Evolutionary conservation across 2,888 invertebrate species (phyloP), one percentile per base, ranked within the genome.

Genomic region (Spilosoma lubricipeda): DNA sequence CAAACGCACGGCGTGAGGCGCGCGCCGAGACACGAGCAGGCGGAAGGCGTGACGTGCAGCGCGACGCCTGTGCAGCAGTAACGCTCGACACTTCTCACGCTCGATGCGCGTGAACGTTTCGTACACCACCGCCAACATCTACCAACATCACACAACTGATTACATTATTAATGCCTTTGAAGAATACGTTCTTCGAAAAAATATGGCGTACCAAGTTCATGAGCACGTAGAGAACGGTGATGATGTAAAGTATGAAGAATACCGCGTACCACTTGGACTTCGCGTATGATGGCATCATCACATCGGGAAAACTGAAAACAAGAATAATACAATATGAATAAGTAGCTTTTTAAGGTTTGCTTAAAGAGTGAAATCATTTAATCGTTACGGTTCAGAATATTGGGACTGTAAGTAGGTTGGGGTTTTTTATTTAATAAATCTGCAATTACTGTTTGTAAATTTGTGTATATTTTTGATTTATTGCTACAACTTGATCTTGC

Each of bases 281-380:
- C 39, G 97, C 97, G 90, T 98, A 98, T 0, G 98, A 97, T 9
- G 98, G 98, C 98, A 98, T 98, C 98, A 98, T 98, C 33, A 99
- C 98, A 91, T 98, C 98, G 5, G 98, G 98, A 93, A 97, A 98
- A 93, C 98, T 98, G 92, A 70, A 96, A 94, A 15, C 39, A 71
- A 64, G 64, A 71, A 27, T 2, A 56, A 56, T 1, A 23, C 52
- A 23, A 52, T 9, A 9, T 56, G 20, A 2, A 9, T n/a, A 1
- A 23, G 23, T 11, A 23, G 9, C 23, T 23, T 9, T 23, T 23
- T 23, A 52, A 20, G 7, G 7, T 15, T 15, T 30, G 18, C 4
- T 30, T 3, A 18, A 33, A 30, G 33, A 4, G 5, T 63, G 23
- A 52, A n/a, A 52, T 52, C n/a, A 8, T 52, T 7, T 2, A 48